Evolutionary conservation across 2,113 vertebrate species (phyloP).

Genomic region (Plectropomus leopardus): DNA sequence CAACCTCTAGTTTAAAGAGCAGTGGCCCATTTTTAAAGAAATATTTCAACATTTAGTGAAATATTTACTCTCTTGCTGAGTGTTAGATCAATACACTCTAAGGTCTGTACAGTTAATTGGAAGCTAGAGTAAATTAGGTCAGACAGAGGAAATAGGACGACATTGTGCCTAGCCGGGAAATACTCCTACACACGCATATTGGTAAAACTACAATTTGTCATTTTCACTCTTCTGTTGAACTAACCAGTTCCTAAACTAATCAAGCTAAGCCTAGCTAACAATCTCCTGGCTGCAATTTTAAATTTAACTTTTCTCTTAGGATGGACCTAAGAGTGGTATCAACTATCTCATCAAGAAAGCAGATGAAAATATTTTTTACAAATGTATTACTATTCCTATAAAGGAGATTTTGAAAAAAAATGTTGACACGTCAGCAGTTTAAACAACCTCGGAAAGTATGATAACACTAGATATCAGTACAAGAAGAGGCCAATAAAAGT

Average conservation of each 20-base stretch:
- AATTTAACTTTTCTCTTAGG: too few species aligned
- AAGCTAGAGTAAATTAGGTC: too few species aligned
- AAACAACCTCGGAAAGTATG: neutral
- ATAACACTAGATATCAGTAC: neutral
- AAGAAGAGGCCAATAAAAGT: neutral
- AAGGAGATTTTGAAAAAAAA: too few species aligned
- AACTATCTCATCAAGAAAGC: neutral
- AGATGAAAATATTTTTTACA: neutral
- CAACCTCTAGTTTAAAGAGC: neutral
- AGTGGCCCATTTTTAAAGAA: neutral
- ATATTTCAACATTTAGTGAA: neutral
- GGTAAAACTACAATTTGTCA: neutral
- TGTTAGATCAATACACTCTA: neutral
- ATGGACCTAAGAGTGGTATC: neutral
- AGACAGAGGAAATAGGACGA: too few species aligned
- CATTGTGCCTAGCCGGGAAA: too few species aligned
- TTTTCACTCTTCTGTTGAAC: neutral
- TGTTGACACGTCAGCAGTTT: too few species aligned
- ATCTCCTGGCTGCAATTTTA: neutral
- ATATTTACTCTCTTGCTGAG: neutral
- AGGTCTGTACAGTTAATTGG: too few species aligned
- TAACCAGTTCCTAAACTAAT: neutral
- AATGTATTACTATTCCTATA: too few species aligned
- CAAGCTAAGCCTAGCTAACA: neutral
- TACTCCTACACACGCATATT: too few species aligned